phyloP scores from a whole-genome alignment of 2,113 vertebrate species.

The Naja naja region DNA sequence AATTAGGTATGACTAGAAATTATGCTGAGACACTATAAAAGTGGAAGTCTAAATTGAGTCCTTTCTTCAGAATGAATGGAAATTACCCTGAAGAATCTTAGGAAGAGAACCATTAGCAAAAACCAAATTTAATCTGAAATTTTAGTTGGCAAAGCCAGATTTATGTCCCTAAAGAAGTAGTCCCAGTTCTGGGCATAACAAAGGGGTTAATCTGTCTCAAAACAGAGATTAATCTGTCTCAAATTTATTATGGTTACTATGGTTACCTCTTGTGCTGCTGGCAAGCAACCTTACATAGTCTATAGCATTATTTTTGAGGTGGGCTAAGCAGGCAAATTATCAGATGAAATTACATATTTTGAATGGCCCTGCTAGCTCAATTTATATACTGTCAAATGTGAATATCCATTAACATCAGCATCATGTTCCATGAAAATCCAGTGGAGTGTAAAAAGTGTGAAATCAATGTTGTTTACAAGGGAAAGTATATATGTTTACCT shows the following conservation, averaged over 20 bases:
- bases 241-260: background rate
- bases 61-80: background rate
- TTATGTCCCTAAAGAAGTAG: background rate
- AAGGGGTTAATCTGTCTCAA: background rate
- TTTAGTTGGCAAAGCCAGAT: background rate
- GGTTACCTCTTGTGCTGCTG: background rate
- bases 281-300: background rate
- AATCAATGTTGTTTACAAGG: background rate
- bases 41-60: background rate
- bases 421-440: background rate
- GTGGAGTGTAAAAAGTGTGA: background rate
- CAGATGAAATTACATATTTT: background rate
- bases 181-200: background rate
- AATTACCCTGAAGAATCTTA: background rate
- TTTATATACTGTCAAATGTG: background rate
- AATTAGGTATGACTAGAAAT: background rate
- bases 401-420: background rate
- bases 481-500: background rate
- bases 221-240: background rate
- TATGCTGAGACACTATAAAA: background rate
- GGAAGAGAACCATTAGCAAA: background rate
- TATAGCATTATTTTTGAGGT: background rate
- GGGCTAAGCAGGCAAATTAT: background rate
- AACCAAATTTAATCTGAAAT: background rate
- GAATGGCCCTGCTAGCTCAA: background rate